These are phyloP conservation scores for Tryphoninae sp. DNA, from an alignment of 2,888 invertebrate genomes.

Conservation along the genomic window DNA sequence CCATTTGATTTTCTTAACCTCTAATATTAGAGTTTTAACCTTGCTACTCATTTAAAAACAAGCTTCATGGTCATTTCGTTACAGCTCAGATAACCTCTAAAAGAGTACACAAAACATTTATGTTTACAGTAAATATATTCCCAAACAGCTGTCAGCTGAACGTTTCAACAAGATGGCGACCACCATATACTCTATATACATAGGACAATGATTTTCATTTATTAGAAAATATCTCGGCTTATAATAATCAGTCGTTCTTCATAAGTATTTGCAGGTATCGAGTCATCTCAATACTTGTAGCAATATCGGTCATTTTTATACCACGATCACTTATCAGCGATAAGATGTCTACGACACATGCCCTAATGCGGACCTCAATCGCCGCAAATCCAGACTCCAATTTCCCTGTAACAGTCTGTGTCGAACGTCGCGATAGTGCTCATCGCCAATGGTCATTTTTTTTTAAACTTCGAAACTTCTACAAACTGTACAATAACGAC, in stretches of 20 bases:
- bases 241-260: not conserved
- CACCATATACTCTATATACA: not conserved
- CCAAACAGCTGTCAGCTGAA: not conserved
- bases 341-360: not conserved
- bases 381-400: too few relatives aligned
- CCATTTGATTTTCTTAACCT: too few relatives aligned
- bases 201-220: not conserved
- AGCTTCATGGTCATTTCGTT: not conserved
- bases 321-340: not conserved
- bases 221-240: not conserved
- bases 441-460: too few relatives aligned
- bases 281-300: not conserved
- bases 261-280: not conserved
- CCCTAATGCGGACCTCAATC: not conserved
- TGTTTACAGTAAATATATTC: not conserved
- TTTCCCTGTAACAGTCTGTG: not conserved
- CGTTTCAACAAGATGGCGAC: not conserved
- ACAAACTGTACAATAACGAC: too few relatives aligned
- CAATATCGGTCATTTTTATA: constrained; percentile 12
- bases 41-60: not conserved
- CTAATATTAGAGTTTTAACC: not conserved
- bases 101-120: not conserved
- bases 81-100: too few relatives aligned
- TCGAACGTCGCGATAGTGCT: not conserved
- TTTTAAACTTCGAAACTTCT: too few relatives aligned